Conservation (phyloP, 2,113 vertebrate species). For the Noturus placidus region DNA sequence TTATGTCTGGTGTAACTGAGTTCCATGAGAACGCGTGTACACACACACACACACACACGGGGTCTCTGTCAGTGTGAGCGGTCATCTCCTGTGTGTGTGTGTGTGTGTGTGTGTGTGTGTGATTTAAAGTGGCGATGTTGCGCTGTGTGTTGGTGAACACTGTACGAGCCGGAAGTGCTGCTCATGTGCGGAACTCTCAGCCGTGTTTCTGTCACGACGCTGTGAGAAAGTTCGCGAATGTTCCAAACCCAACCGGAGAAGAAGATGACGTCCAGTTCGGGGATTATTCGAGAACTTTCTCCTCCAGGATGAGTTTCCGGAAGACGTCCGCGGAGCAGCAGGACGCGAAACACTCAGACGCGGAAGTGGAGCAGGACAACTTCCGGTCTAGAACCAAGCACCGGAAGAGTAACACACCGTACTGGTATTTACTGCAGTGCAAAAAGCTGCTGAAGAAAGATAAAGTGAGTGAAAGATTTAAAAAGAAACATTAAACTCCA, state of each 20-base stretch:
- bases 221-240: neutral
- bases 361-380: slow-evolving; percentile 56
- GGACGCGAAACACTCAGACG: slow-evolving; percentile 60
- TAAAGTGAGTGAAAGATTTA: slow-evolving; percentile 73
- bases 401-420: slow-evolving; percentile 73
- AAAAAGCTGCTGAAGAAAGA: slow-evolving; percentile 82
- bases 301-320: slow-evolving; percentile 73
- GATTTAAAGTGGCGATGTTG: neutral
- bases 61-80: neutral
- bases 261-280: slow-evolving; percentile 68
- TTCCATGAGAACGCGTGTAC: neutral
- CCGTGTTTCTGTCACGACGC: neutral
- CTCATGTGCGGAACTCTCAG: no score
- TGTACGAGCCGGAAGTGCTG: no score
- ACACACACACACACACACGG: neutral
- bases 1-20: neutral
- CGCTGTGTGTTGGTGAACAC: neutral
- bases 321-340: slow-evolving; percentile 71
- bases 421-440: slow-evolving; percentile 91
- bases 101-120: neutral
- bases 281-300: slow-evolving; percentile 63
- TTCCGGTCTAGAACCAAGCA: slow-evolving; percentile 48
- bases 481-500: neutral
- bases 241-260: neutral
- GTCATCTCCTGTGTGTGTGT: neutral